phyloP scores from a whole-genome alignment of 1,140 invertebrate genomes.

The Anastrepha obliqua region DNA sequence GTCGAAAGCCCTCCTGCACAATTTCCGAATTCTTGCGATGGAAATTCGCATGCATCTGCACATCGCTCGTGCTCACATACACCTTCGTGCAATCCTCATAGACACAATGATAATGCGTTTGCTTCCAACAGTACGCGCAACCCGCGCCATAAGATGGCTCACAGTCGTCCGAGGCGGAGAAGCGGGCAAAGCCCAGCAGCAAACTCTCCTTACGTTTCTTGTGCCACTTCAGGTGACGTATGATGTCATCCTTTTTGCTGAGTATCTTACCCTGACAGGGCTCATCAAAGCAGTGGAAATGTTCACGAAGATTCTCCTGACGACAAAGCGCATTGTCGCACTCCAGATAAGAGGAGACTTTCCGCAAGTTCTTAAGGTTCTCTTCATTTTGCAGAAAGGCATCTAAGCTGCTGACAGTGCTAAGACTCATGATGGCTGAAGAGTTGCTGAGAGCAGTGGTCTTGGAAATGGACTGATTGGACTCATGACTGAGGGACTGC shows the following conservation, averaged over 20 bases:
- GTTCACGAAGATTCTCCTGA: conserved; percentile 81
- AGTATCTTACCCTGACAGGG: conserved; percentile 91
- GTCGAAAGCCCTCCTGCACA: conserved; percentile 89
- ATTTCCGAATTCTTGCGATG: conserved; percentile 98
- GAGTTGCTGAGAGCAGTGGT: conserved; percentile 4
- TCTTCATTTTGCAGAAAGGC: conserved; percentile 70
- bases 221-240: conserved; percentile 97
- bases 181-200: conserved; percentile 96
- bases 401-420: conserved; percentile 65
- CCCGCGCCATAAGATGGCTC: conserved; percentile 80
- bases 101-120: conserved; percentile 99
- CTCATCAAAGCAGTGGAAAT: conserved; percentile 95
- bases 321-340: conserved; percentile 70
- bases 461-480: not conserved
- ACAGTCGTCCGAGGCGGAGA: conserved; percentile 93
- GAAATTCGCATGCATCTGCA: conserved; percentile 99
- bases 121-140: conserved; percentile 96
- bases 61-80: conserved; percentile 98
- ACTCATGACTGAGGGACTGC: not conserved
- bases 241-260: conserved; percentile 99
- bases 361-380: conserved; percentile 68
- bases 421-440: conserved; percentile 57
- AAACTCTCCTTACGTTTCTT: conserved; percentile 98
- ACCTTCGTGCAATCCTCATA: conserved; percentile 97
- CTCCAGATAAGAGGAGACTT: conserved; percentile 72